Evolutionary conservation across 2,888 invertebrate species (phyloP).

Genomic region (Pollenia griseotomentosa): DNA sequence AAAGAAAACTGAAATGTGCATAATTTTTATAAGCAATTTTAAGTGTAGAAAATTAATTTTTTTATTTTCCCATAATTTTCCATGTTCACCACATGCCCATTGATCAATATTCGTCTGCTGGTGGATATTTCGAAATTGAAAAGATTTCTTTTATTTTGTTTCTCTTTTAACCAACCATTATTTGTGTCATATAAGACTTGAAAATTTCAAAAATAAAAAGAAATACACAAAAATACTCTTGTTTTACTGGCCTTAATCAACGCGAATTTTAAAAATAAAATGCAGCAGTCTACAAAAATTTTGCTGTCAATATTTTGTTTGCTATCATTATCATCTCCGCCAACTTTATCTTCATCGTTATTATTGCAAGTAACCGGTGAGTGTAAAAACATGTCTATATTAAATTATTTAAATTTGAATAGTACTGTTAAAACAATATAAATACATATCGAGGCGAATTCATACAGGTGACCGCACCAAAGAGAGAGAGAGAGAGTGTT

Average conservation of each 20-base stretch:
- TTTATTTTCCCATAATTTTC: constrained; percentile 45
- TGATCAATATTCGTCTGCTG: constrained; percentile 48
- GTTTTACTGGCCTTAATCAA: constrained; percentile 63
- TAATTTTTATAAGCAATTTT: constrained; percentile 42
- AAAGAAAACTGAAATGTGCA: constrained; percentile 37
- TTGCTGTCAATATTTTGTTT: constrained; percentile 58
- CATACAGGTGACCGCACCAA: too few species aligned
- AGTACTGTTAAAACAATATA: neutral
- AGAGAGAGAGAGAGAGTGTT: too few species aligned
- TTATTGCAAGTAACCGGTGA: constrained; percentile 54
- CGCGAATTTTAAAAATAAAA: constrained; percentile 51
- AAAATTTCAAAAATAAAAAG: constrained; percentile 34
- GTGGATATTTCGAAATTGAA: constrained; percentile 29
- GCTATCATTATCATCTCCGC: constrained; percentile 44
- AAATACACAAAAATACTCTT: constrained; percentile 43
- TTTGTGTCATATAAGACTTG: constrained; percentile 61
- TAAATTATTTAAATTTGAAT: constrained; percentile 37
- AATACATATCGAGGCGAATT: too few species aligned
- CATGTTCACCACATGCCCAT: constrained; percentile 58
- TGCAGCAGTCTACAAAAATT: constrained; percentile 48
- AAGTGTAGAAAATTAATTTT: constrained; percentile 42
- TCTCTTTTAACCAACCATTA: constrained; percentile 46
- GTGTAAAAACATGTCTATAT: constrained; percentile 32
- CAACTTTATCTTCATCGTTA: constrained; percentile 5
- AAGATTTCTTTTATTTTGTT: constrained; percentile 39